phyloP scores from a whole-genome alignment of 2,888 invertebrate species.

The Catocala nupta region DNA sequence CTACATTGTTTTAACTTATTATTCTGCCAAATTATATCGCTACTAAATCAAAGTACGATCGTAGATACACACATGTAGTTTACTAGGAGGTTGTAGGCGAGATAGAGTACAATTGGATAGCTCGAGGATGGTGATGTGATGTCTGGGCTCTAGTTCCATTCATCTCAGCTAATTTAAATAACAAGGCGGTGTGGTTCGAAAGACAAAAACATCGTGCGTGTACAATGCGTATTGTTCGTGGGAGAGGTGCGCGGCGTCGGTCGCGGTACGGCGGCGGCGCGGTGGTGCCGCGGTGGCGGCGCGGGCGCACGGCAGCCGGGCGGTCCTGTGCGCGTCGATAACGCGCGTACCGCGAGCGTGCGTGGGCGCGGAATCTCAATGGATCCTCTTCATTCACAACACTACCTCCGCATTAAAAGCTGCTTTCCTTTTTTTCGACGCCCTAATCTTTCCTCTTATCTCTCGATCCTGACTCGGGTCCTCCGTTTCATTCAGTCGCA shows the following conservation, averaged over 20 bases:
- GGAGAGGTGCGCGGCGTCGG: slow-evolving; percentile 34
- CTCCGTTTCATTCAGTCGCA: slow-evolving; percentile 85
- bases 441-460: slow-evolving; percentile 86
- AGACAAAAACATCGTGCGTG: slow-evolving; percentile 63
- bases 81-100: too few species aligned
- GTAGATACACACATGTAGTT: too few species aligned
- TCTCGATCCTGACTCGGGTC: slow-evolving; percentile 81
- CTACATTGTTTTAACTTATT: slow-evolving; percentile 68
- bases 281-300: slow-evolving; percentile 49
- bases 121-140: slow-evolving; percentile 22
- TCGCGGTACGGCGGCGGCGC: slow-evolving; percentile 33
- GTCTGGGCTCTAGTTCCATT: slow-evolving; percentile 62
- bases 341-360: slow-evolving; percentile 64
- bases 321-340: slow-evolving; percentile 60
- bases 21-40: slow-evolving; percentile 67
- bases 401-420: slow-evolving; percentile 83
- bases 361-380: slow-evolving; percentile 84
- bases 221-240: slow-evolving; percentile 70
- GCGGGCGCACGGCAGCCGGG: slow-evolving; percentile 58
- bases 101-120: too few species aligned
- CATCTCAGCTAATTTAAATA: slow-evolving; percentile 69
- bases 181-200: slow-evolving; percentile 63
- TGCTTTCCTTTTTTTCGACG: slow-evolving; percentile 81
- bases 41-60: slow-evolving; percentile 39
- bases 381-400: slow-evolving; percentile 86